Base-by-base conservation (phyloP, 2,797 vertebrate species). In the Antrozous pallidus region DNA sequence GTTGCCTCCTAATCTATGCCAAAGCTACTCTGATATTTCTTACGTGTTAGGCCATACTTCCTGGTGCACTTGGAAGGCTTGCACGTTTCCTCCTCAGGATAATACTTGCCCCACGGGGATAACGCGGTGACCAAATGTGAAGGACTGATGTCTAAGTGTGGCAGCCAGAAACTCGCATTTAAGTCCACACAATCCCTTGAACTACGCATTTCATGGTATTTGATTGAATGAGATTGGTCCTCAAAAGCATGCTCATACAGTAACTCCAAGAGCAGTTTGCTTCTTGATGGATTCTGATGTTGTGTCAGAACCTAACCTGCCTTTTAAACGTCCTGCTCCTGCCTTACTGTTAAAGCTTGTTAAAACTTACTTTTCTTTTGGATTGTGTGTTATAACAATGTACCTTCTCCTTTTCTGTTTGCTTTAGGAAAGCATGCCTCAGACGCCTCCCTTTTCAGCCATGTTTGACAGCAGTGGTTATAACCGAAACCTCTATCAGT, bases 351-450 rank as follows among this genome's bases (percentile, higher is more conserved):
- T 47, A 58, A 45, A 80, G 36, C 45, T 78, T 93, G 0, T 42
- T n/a, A 70, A 70, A 67, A 14, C 38, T 77, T 69, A 3, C 36
- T 65, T 63, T 86, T 45, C 10, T 84, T 82, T 51, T 13, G 16
- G 31, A 17, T 20, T 63, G 9, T 58, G 26, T 65, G 4, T 77
- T 31, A 45, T 95, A 47, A 96, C 18, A 26, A 7, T 1, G 0
- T 75, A 20, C 73, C 51, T 75, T 70, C 28, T 56, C 54, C 17
- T 40, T 96, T 51, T 56, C 56, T 24, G 58, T 90, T 92, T 45
- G 77, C 71, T 88, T 92, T 94, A 99, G 99, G 98, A 98, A 98
- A 99, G 97, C 97, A 99, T 99, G 99, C 99, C 99, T 94, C 99
- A 99, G 98, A 99, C 99, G 0, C 98, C 99, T 94, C 99, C 99